phyloP scores from a whole-genome alignment of 1,140 invertebrate species.

The Hyphantria cunea region DNA sequence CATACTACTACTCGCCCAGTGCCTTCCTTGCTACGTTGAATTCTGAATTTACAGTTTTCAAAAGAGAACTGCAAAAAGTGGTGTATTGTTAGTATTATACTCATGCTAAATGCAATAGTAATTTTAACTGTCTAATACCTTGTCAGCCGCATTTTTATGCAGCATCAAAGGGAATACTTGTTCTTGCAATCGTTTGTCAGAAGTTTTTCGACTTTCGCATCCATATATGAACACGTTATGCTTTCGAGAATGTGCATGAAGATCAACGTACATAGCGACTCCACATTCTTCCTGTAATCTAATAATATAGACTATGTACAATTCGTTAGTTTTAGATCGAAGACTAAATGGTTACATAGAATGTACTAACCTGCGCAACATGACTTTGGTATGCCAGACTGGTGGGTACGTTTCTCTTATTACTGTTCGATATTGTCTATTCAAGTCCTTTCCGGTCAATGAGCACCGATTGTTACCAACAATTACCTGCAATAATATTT shows the following conservation, averaged over 20 bases:
- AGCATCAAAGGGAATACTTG: constrained; percentile 96
- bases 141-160: constrained; percentile 95
- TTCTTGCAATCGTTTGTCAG: constrained; percentile 90
- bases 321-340: constrained; percentile 19
- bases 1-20: constrained; percentile 96
- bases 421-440: constrained; percentile 94
- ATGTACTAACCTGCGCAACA: constrained; percentile 87
- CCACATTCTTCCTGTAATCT: constrained; percentile 95
- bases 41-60: constrained; percentile 95
- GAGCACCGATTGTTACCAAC: constrained; percentile 96
- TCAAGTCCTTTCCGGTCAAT: constrained; percentile 92
- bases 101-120: not conserved
- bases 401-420: constrained; percentile 95
- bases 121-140: constrained; percentile 82
- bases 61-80: constrained; percentile 91
- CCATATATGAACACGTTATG: constrained; percentile 98
- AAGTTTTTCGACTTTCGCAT: constrained; percentile 92
- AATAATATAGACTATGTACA: constrained; percentile 2
- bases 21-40: constrained; percentile 96
- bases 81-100: not conserved
- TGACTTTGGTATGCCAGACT: constrained; percentile 96
- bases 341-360: not conserved
- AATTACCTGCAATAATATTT: constrained; percentile 82
- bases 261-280: constrained; percentile 96
- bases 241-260: constrained; percentile 96